These are phyloP conservation scores for Heptranchias perlo DNA, from an alignment of 2,113 vertebrate species.

Conservation along the genomic window DNA sequence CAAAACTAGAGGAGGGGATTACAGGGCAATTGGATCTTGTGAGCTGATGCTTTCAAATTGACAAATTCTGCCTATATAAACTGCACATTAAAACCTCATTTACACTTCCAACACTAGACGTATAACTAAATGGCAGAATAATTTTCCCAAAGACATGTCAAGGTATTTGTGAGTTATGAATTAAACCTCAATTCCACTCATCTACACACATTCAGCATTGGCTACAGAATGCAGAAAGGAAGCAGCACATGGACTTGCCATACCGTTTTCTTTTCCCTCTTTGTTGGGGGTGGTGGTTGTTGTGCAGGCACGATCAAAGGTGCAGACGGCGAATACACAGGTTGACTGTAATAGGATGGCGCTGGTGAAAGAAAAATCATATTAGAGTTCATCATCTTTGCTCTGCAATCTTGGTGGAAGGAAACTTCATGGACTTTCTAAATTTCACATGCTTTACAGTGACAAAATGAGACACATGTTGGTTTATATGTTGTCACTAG, in stretches of 20 bases:
- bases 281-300: conserved; percentile 79
- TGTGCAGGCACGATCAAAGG: conserved; percentile 97
- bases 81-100: background rate
- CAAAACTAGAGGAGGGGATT: background rate
- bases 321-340: conserved; percentile 82
- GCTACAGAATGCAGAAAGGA: background rate
- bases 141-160: background rate
- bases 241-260: conserved; percentile 47
- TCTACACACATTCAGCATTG: background rate
- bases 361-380: conserved; percentile 57
- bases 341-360: conserved; percentile 83
- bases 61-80: background rate
- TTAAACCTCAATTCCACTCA: background rate
- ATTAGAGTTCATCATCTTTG: background rate
- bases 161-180: background rate
- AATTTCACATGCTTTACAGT: background rate
- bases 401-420: background rate
- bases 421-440: background rate
- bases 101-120: background rate
- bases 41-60: conserved; percentile 5
- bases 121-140: background rate
- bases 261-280: conserved; percentile 96
- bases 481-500: background rate
- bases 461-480: background rate
- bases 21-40: background rate